phyloP scores from a whole-genome alignment of 2,113 vertebrate genomes.

The Phocoena sinus region DNA sequence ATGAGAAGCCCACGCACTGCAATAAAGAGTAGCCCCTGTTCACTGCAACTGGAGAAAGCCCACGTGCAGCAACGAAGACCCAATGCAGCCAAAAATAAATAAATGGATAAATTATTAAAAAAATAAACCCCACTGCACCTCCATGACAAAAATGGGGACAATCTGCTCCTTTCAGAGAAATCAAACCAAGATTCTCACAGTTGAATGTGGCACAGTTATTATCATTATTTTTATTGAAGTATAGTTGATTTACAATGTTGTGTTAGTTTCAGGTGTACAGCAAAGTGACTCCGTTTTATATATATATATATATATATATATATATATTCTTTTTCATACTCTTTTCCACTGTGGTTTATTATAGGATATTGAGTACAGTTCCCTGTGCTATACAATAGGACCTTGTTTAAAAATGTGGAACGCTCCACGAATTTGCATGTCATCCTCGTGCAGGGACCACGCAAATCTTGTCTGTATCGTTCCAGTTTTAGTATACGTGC shows the following conservation, averaged over 20 bases:
- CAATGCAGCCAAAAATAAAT: no score
- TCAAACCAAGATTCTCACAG: background rate
- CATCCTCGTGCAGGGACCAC: background rate
- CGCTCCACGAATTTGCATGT: background rate
- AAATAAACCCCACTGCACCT: no score
- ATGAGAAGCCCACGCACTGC: no score
- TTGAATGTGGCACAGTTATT: background rate
- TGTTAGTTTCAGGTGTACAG: background rate
- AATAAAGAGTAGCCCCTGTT: no score
- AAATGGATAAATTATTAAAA: no score
- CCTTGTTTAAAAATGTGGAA: background rate
- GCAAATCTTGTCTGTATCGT: background rate
- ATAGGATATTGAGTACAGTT: background rate
- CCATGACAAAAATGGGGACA: background rate
- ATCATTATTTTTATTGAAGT: background rate
- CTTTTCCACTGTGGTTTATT: background rate
- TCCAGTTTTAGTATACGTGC: background rate
- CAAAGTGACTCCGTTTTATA: background rate
- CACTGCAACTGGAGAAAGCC: no score
- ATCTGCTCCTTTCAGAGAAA: background rate
- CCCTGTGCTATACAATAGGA: background rate
- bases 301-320: no score
- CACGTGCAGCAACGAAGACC: no score
- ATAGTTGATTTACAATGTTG: background rate
- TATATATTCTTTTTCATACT: background rate